These are phyloP conservation scores for Daboia siamensis DNA, from an alignment of 2,113 vertebrate genomes.

Conservation along the genomic window DNA sequence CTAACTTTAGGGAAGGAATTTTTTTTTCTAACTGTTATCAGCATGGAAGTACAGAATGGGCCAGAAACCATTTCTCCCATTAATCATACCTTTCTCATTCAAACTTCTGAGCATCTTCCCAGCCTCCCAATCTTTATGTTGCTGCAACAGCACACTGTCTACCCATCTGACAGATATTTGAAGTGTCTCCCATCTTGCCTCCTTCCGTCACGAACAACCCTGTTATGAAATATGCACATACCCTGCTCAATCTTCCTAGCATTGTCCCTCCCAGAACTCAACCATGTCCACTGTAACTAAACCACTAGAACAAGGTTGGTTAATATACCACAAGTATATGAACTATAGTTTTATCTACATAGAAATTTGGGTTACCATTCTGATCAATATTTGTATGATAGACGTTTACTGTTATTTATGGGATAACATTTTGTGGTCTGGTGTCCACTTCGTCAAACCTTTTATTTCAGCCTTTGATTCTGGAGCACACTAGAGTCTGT, in stretches of 20 bases:
- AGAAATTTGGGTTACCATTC: neutral
- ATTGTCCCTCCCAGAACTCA: neutral
- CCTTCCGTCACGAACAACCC: neutral
- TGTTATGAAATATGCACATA: neutral
- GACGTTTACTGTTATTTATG: neutral
- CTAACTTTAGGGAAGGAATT: neutral
- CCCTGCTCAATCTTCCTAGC: neutral
- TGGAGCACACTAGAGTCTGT: neutral
- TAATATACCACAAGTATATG: neutral
- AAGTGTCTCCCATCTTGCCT: neutral
- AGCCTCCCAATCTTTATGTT: neutral
- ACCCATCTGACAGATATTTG: neutral
- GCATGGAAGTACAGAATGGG: neutral
- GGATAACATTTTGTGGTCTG: neutral
- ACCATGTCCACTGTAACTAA: neutral
- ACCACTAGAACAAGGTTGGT: neutral
- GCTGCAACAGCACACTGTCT: neutral
- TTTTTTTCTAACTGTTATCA: neutral
- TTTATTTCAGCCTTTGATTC: neutral
- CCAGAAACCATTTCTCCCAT: neutral
- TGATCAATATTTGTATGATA: neutral
- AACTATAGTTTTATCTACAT: neutral
- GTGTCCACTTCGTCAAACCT: neutral
- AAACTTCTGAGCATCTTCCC: neutral
- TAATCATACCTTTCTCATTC: neutral